Evolutionary conservation across 2,113 vertebrate species (phyloP).

Genomic region (Oryzias woworae): DNA sequence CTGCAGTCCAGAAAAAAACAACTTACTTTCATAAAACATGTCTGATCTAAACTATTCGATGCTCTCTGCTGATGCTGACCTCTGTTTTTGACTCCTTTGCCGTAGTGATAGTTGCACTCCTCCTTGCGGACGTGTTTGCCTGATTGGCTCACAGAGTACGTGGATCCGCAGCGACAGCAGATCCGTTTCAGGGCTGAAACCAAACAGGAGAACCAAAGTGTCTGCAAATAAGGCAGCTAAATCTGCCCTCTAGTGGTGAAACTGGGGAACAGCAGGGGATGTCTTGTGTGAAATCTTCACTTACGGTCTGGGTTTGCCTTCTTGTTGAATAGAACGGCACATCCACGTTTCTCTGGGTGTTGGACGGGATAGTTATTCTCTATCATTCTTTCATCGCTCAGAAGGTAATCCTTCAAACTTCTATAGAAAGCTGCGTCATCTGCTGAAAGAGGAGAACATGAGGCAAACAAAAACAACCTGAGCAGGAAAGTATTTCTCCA

Average conservation of each 20-base stretch:
- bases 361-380: conserved; percentile 78
- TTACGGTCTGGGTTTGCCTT: conserved; percentile 70
- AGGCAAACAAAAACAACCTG: background rate
- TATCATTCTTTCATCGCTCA: conserved; percentile 74
- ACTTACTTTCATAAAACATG: background rate
- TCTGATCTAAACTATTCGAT: background rate
- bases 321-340: conserved; percentile 68
- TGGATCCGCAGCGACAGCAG: conserved; percentile 81
- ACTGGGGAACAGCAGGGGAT: conserved; percentile 2
- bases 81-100: conserved; percentile 73
- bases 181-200: conserved; percentile 74
- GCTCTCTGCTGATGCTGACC: conserved; percentile 52
- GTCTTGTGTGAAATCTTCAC: background rate
- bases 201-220: too few relatives aligned
- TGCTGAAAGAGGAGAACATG: conserved; percentile 29
- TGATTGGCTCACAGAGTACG: conserved; percentile 68
- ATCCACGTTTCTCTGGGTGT: conserved; percentile 72
- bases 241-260: conserved; percentile 42
- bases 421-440: conserved; percentile 72
- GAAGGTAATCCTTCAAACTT: conserved; percentile 75
- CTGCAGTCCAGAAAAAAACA: conserved; percentile 50
- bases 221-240: background rate
- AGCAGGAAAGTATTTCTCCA: background rate
- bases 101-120: conserved; percentile 83
- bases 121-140: conserved; percentile 78